Base-by-base conservation (phyloP, 2,113 vertebrate genomes). In the Meleagris gallopavo region DNA sequence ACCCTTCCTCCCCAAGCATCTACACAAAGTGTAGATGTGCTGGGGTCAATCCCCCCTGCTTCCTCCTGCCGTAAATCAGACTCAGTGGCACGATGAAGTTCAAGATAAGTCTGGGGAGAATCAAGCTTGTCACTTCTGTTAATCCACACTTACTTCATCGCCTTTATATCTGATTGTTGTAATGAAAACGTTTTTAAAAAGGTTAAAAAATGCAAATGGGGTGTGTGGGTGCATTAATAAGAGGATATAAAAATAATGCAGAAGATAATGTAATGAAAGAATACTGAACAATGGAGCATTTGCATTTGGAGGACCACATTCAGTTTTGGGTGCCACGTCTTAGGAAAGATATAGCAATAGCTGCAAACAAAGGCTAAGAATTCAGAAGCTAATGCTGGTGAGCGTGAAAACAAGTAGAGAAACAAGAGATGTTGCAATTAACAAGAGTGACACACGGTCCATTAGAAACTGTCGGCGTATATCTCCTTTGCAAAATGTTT, bases 191-290 rank as follows among this genome's bases (percentile, higher is more conserved):
- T 73, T 95, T 93, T 91, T 70, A 3, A 90, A 94, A 95, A 95
- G 92, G 95, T 95, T 97, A 94, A 97, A 95, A 97, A 96, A 97
- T 97, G 97, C 95, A 97, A 97, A 97, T 97, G 82, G 83, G 18
- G 18, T 97, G 94, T 72, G 97, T 97, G 97, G 97, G 97, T 92
- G 96, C 94, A 76, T 95, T 96, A 97, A 97, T 97, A 96, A 97
- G 95, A 86, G 94, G 94, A 97, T 97, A 86, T 96, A 97, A 97
- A 97, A 97, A 97, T 97, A 97, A 97, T 97, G 91, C 84, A 94
- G 93, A 90, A 93, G 90, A 91, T 83, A 97, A 97, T 93, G 82
- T 83, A 97, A 96, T 10, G 95, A 91, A 79, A 94, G 96, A 90
- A 94, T 82, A 62, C 50, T 60, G 95, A 97, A 97, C 96, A 97